Conservation (phyloP, 2,888 invertebrate species). For the Autographa pulchrina region DNA sequence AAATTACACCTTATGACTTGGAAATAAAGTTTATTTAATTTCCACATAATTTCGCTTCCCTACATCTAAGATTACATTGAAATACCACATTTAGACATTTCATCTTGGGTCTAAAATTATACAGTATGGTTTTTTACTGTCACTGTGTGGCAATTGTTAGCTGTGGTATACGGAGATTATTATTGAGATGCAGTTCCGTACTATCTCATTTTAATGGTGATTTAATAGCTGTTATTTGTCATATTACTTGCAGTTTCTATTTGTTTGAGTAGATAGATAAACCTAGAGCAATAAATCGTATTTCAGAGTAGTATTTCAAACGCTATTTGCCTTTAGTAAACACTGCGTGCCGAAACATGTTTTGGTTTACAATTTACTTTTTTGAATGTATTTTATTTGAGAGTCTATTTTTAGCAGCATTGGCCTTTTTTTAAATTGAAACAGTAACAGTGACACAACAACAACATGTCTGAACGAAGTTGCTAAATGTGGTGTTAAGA, state of each 20-base stretch:
- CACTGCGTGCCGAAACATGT: neutral
- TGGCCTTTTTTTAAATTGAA: neutral
- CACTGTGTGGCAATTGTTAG: constrained; percentile 32
- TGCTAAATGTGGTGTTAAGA: neutral
- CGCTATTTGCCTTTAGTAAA: neutral
- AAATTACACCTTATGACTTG: constrained; percentile 64
- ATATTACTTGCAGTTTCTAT: constrained; percentile 39
- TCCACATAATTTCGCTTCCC: constrained; percentile 15
- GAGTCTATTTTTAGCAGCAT: neutral
- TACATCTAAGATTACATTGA: constrained; percentile 53
- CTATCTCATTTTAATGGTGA: constrained; percentile 37
- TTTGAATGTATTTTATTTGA: neutral
- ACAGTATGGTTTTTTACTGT: constrained; percentile 19
- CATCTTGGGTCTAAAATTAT: constrained; percentile 43
- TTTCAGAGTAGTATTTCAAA: constrained; percentile 5
- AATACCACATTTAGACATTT: constrained; percentile 43
- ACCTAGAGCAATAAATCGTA: constrained; percentile 7
- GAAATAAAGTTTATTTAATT: constrained; percentile 26
- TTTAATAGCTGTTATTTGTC: constrained; percentile 31
- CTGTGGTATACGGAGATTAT: constrained; percentile 51
- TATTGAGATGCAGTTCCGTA: constrained; percentile 61
- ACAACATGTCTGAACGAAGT: neutral
- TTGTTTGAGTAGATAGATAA: constrained; percentile 25
- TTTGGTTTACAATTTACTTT: neutral
- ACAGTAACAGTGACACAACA: neutral